Percentiles rank a stretch among this genome's conserved stretches.
Evolutionary conservation across 2,113 vertebrate species (phyloP).

Genomic region (Stegostoma tigrinum): DNA sequence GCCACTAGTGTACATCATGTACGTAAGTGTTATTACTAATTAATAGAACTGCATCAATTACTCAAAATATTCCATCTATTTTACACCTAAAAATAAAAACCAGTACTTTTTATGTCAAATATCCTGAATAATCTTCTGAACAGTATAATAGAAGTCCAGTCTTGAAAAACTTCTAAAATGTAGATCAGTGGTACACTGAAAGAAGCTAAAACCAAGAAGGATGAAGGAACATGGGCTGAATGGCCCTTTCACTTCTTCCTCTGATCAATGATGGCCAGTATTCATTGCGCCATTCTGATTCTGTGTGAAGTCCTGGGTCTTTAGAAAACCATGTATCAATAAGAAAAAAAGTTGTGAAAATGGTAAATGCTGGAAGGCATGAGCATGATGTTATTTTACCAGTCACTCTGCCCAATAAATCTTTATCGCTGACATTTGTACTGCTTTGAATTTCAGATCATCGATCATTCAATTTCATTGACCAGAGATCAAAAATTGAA

Average conservation of each 20-base stretch:
- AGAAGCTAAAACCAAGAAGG: not conserved
- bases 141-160: not conserved
- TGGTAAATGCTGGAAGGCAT: not conserved
- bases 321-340: not conserved
- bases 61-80: not conserved
- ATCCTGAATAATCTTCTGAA: not conserved
- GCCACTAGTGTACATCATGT: not conserved
- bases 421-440: not conserved
- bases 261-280: not conserved
- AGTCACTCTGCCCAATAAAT: not conserved
- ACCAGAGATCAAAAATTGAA: not conserved
- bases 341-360: not conserved
- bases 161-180: not conserved
- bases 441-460: conserved; percentile 7
- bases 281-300: not conserved
- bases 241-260: not conserved
- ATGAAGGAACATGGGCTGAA: not conserved
- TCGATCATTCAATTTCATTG: not conserved
- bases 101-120: not conserved
- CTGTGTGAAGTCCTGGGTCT: not conserved
- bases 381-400: not conserved
- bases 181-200: not conserved
- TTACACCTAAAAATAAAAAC: not conserved
- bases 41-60: not conserved
- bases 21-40: not conserved